These are phyloP conservation scores for Brenthis ino DNA, from an alignment of 2,888 invertebrate species.

Conservation along the genomic window DNA sequence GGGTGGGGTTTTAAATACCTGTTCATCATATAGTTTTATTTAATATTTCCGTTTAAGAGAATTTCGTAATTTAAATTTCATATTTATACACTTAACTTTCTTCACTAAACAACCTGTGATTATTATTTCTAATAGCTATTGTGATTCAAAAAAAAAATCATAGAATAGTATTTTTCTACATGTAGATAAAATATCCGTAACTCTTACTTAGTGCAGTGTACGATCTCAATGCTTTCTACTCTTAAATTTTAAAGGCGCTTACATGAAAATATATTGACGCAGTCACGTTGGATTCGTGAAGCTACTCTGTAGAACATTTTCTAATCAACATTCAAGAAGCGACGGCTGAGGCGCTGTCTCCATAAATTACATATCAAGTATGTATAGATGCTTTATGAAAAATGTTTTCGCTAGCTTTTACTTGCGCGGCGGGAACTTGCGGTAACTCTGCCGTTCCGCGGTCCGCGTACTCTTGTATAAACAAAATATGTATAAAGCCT, in stretches of 20 bases:
- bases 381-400: slow-evolving; percentile 76
- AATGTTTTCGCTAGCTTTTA: slow-evolving; percentile 67
- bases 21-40: no score
- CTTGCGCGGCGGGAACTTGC: slow-evolving; percentile 48
- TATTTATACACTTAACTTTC: no score
- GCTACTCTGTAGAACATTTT: slow-evolving; percentile 56
- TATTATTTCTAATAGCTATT: neutral
- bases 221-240: slow-evolving; percentile 4
- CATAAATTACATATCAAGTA: slow-evolving; percentile 79
- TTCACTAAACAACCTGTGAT: no score
- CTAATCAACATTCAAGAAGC: slow-evolving; percentile 76
- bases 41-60: no score
- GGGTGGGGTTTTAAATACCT: no score
- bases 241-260: slow-evolving; percentile 34
- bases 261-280: slow-evolving; percentile 42
- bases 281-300: slow-evolving; percentile 52
- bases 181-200: neutral
- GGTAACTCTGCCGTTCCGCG: slow-evolving; percentile 49
- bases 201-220: neutral
- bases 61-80: no score
- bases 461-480: slow-evolving; percentile 57
- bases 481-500: slow-evolving; percentile 60
- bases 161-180: neutral
- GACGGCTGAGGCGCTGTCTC: slow-evolving; percentile 66
- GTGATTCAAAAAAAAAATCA: neutral